phyloP scores from a whole-genome alignment of 2,113 vertebrate genomes.

The Phasianus colchicus region DNA sequence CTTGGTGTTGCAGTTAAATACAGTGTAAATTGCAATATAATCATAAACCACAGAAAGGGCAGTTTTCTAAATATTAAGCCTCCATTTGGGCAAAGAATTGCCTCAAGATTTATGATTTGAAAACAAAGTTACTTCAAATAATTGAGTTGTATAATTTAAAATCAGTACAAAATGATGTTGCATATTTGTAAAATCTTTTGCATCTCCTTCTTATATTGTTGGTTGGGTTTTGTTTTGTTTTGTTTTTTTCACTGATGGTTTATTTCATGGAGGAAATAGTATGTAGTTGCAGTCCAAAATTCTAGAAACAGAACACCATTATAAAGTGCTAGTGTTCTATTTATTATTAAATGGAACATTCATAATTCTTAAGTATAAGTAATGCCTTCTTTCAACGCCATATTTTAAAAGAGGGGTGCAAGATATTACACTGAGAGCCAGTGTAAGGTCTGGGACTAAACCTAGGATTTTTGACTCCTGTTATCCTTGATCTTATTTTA shows the following conservation, averaged over 20 bases:
- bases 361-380: not conserved
- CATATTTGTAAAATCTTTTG: not conserved
- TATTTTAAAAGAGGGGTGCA: fast-evolving
- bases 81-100: not conserved
- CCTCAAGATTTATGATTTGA: not conserved
- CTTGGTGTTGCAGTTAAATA: not conserved
- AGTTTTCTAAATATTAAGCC: not conserved
- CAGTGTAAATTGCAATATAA: not conserved
- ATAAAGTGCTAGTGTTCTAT: not conserved
- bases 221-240: no score
- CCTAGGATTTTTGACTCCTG: not conserved
- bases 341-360: not conserved
- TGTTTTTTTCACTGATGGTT: not conserved
- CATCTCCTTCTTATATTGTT: no score
- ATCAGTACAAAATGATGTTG: not conserved
- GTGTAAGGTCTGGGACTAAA: not conserved
- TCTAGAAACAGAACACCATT: not conserved
- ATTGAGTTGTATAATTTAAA: not conserved
- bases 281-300: not conserved
- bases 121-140: not conserved
- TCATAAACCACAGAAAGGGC: not conserved
- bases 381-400: not conserved
- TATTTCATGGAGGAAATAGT: not conserved
- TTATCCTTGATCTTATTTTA: not conserved
- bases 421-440: not conserved